phyloP scores from a whole-genome alignment of 2,113 vertebrate species.

The Xyliphius kryptos region DNA sequence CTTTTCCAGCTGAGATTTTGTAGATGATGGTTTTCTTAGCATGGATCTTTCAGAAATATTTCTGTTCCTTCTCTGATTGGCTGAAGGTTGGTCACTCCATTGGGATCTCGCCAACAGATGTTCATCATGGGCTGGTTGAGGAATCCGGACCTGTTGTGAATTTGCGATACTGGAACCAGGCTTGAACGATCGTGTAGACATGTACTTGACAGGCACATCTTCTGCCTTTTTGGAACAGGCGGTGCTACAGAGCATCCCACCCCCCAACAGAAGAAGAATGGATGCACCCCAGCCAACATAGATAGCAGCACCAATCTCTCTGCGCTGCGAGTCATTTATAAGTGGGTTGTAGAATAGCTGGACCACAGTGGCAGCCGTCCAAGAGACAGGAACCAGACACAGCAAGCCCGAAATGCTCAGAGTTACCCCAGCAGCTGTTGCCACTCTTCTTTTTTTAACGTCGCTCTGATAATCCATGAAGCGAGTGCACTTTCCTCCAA shows the following conservation, averaged over 20 bases:
- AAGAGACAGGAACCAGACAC: conserved; percentile 75
- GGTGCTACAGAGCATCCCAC: conserved; percentile 75
- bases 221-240: conserved; percentile 55
- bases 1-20: conserved; percentile 33
- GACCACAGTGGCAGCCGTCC: conserved; percentile 74
- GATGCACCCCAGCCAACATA: conserved; percentile 85
- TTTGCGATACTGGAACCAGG: conserved; percentile 37
- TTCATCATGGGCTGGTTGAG: neutral
- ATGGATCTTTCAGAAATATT: conserved; percentile 7
- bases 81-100: conserved; percentile 8
- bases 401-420: conserved; percentile 68
- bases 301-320: conserved; percentile 77
- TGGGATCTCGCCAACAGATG: conserved; percentile 1
- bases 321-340: conserved; percentile 65
- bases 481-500: conserved; percentile 85
- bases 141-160: conserved; percentile 17
- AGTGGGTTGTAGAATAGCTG: conserved; percentile 77
- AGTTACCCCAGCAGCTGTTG: conserved; percentile 64
- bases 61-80: conserved; percentile 9
- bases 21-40: conserved; percentile 23
- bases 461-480: conserved; percentile 71
- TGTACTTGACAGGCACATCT: conserved; percentile 70
- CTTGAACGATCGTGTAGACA: conserved; percentile 52
- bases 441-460: conserved; percentile 64
- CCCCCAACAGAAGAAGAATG: conserved; percentile 72